These are phyloP conservation scores for Spongia lamella DNA, from an alignment of 37 sponge, comb jelly and placozoan species.

Conservation along the genomic window DNA sequence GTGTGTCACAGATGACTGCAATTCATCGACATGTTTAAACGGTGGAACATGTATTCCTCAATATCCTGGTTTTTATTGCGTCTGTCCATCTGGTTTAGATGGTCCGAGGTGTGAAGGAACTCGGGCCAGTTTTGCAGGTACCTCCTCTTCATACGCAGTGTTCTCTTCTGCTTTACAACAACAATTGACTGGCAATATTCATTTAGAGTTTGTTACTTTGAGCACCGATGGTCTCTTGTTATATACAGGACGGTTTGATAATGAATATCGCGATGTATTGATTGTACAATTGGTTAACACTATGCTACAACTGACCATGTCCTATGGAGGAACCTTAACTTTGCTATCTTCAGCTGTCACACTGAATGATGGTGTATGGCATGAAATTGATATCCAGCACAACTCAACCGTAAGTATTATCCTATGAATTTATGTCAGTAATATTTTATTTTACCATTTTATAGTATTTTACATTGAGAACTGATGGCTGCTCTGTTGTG, in stretches of 20 bases:
- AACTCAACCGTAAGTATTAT: constrained; percentile 54
- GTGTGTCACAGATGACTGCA: constrained; percentile 31
- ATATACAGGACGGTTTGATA: constrained; percentile 43
- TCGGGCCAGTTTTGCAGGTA: constrained; percentile 30
- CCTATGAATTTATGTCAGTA: too few relatives aligned
- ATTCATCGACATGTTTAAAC: constrained; percentile 53
- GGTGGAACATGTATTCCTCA: constrained; percentile 61
- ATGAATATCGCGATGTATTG: too few relatives aligned
- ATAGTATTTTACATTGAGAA: too few relatives aligned
- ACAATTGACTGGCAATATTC: constrained; percentile 19
- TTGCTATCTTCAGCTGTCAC: constrained; percentile 39
- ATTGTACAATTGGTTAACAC: too few relatives aligned
- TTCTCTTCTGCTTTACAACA: constrained; percentile 37
- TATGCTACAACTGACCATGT: too few relatives aligned
- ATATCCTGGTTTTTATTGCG: constrained; percentile 61
- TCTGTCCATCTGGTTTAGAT: constrained; percentile 45
- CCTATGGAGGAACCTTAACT: constrained; percentile 8
- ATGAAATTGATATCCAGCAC: constrained; percentile 34
- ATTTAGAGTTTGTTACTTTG: constrained; percentile 52
- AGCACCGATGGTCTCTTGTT: constrained; percentile 28
- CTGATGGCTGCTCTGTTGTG: too few relatives aligned
- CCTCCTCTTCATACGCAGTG: constrained; percentile 33
- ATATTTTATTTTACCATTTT: too few relatives aligned
- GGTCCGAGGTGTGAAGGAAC: constrained; percentile 68
- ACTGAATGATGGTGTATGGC: constrained; percentile 53